Evolutionary conservation across 2,888 invertebrate genomes (phyloP).

Genomic region (Ceratothoa steindachneri): DNA sequence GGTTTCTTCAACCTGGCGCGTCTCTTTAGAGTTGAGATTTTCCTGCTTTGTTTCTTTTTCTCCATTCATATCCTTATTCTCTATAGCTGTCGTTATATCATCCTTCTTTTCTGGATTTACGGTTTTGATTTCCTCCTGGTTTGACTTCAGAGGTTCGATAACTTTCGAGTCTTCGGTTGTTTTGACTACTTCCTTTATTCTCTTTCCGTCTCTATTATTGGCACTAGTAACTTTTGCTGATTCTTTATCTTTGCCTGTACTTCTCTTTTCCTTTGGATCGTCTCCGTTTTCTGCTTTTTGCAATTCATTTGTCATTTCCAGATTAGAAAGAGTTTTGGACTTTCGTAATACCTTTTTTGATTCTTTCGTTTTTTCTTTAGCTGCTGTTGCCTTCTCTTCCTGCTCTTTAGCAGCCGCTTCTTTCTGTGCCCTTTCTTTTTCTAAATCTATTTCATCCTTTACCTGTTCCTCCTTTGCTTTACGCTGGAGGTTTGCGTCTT

Average conservation of each 20-base stretch:
- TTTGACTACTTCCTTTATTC: background rate
- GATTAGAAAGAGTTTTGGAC: constrained; percentile 16
- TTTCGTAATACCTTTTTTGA: constrained; percentile 3
- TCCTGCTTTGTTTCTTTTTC: constrained; percentile 14
- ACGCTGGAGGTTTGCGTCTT: constrained; percentile 34
- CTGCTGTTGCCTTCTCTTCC: constrained; percentile 9
- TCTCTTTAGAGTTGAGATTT: constrained; percentile 4
- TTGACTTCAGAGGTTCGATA: constrained; percentile 16
- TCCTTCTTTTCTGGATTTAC: constrained; percentile 15
- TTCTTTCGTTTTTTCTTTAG: constrained; percentile 19
- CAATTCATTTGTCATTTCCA: background rate
- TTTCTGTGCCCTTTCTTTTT: constrained; percentile 21
- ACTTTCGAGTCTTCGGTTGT: background rate
- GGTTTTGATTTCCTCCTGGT: constrained; percentile 14
- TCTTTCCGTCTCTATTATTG: background rate
- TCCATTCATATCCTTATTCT: constrained; percentile 16
- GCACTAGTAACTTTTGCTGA: too few species aligned
- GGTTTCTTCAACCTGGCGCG: background rate
- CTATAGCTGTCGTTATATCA: too few species aligned
- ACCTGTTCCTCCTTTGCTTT: background rate
- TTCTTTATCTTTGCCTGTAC: background rate
- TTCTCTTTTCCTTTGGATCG: background rate
- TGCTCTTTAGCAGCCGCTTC: constrained; percentile 19
- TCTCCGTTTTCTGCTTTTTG: background rate
- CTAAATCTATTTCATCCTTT: constrained; percentile 12